These are phyloP conservation scores for Macroglossus sobrinus DNA, from an alignment of 2,113 vertebrate genomes.

Conservation along the genomic window DNA sequence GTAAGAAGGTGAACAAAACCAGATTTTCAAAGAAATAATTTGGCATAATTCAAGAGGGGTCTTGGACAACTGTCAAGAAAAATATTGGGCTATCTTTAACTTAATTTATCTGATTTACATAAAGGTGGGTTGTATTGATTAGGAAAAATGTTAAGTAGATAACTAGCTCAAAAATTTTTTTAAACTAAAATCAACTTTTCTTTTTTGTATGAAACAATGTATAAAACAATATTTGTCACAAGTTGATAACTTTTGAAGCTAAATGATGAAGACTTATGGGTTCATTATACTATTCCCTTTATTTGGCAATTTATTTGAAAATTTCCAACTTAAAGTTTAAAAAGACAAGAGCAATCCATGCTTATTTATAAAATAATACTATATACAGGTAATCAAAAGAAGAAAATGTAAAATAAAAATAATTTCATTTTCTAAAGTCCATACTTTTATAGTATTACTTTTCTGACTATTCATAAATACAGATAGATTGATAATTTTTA, in stretches of 20 bases:
- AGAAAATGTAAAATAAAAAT: not conserved
- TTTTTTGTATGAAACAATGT: not conserved
- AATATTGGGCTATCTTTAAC: not conserved
- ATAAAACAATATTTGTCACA: not conserved
- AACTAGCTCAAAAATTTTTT: not conserved
- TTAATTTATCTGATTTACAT: not conserved
- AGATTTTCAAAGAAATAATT: not conserved
- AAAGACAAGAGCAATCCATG: not conserved
- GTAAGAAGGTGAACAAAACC: not conserved
- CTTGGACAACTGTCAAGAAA: not conserved
- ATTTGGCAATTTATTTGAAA: not conserved
- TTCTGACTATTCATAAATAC: not conserved
- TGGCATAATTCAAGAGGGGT: not conserved
- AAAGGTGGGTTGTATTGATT: not conserved
- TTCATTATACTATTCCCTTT: not conserved
- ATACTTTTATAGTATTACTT: not conserved
- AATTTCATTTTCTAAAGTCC: not conserved
- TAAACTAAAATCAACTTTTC: not conserved
- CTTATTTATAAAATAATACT: not conserved
- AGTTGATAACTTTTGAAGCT: not conserved
- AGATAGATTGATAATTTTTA: not conserved
- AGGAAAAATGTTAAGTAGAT: slow-evolving; percentile 3
- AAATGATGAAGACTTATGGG: not conserved
- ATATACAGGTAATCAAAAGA: not conserved
- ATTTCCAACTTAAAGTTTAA: not conserved